Evolutionary conservation across 1,140 invertebrate species (phyloP).

Genomic region (Planococcus citri): DNA sequence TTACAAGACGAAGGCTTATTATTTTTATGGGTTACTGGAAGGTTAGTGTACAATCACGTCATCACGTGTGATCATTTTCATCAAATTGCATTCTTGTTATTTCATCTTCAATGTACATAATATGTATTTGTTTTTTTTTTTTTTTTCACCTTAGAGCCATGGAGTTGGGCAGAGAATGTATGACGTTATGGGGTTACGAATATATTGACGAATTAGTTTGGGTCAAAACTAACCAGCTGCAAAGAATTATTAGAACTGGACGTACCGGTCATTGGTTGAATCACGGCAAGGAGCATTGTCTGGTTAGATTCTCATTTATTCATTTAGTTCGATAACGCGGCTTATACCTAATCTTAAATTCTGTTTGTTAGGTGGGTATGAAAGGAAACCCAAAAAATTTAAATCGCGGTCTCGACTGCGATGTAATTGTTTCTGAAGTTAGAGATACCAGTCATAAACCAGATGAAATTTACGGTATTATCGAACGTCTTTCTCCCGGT

Average conservation of each 20-base stretch:
- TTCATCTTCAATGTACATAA: neutral
- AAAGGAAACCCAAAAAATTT: conserved; percentile 85
- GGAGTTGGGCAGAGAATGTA: conserved; percentile 87
- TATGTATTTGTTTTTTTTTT: neutral
- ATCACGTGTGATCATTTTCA: neutral
- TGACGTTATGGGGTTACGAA: conserved; percentile 90
- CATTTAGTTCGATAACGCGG: no score
- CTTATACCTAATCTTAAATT: no score
- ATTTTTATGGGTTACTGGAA: conserved; percentile 95
- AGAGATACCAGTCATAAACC: conserved; percentile 95
- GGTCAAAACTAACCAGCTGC: conserved; percentile 98
- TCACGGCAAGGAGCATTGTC: conserved; percentile 96
- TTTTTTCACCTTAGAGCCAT: conserved; percentile 58
- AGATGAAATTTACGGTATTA: conserved; percentile 94
- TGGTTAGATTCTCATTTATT: conserved; percentile 46
- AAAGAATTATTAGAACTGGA: conserved; percentile 91
- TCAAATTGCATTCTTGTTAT: neutral
- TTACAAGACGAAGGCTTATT: conserved; percentile 92
- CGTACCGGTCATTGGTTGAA: conserved; percentile 96
- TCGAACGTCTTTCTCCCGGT: conserved; percentile 73
- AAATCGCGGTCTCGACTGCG: conserved; percentile 89
- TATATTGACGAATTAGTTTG: conserved; percentile 95
- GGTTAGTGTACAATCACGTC: conserved; percentile 39
- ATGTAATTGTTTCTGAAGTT: conserved; percentile 96
- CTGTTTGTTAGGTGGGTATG: conserved; percentile 57